Evolutionary conservation across 2,113 vertebrate species (phyloP).

Genomic region (Barbus barbus): DNA sequence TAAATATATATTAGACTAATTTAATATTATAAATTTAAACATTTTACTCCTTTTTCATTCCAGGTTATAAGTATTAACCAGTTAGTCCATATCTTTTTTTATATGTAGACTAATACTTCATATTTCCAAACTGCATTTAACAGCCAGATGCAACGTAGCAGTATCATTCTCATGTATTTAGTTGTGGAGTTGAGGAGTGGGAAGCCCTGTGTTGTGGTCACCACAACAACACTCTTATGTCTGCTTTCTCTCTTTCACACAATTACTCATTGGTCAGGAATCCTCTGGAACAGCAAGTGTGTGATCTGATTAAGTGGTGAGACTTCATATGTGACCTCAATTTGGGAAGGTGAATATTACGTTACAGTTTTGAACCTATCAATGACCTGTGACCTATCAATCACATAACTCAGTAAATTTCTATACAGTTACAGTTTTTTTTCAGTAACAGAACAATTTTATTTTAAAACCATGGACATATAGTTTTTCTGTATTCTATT

Average conservation of each 20-base stretch:
- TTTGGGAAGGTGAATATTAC: not conserved
- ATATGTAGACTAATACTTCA: not conserved
- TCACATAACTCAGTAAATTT: not conserved
- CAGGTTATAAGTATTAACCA: not conserved
- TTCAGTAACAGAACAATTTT: not conserved
- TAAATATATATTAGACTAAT: not conserved
- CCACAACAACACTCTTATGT: not conserved
- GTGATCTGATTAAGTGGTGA: conserved; percentile 1
- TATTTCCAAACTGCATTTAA: not conserved
- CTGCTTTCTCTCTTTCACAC: not conserved
- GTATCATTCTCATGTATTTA: not conserved
- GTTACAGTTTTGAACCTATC: not conserved
- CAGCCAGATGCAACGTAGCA: not conserved
- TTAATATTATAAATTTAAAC: not conserved
- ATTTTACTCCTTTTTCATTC: not conserved
- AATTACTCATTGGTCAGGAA: conserved; percentile 3
- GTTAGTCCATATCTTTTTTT: not conserved
- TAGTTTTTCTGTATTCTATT: too few species aligned
- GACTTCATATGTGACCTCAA: conserved; percentile 10
- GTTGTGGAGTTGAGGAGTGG: not conserved
- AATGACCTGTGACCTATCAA: not conserved
- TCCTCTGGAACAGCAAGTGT: conserved; percentile 16
- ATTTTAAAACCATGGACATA: too few species aligned
- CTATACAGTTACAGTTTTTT: not conserved
- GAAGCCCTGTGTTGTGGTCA: not conserved